phyloP scores from a whole-genome alignment of 1,140 invertebrate species.

The Drosophila ohnishii region DNA sequence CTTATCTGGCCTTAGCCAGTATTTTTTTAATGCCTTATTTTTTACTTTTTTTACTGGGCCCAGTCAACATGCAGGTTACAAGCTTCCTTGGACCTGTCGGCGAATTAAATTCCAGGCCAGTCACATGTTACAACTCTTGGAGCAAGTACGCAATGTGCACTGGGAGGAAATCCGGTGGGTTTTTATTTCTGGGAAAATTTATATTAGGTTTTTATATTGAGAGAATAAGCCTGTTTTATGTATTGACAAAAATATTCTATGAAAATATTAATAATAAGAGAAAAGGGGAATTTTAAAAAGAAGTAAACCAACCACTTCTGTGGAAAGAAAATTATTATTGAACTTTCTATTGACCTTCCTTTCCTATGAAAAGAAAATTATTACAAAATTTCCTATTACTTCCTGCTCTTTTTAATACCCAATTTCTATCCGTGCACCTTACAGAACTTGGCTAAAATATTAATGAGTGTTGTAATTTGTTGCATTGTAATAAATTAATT shows the following conservation, averaged over 20 bases:
- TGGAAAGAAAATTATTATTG: no score
- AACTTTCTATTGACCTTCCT: no score
- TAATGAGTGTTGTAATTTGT: slow-evolving; percentile 81
- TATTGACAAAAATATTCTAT: no score
- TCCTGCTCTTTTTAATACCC: no score
- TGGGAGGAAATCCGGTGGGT: background rate
- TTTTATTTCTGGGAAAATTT: background rate
- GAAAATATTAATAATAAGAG: no score
- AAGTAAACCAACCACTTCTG: no score
- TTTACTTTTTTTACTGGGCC: slow-evolving; percentile 9
- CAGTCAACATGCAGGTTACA: slow-evolving; percentile 51
- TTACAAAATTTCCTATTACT: background rate
- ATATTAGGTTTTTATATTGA: no score
- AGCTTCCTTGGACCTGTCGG: slow-evolving; percentile 49
- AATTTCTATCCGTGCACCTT: slow-evolving; percentile 17
- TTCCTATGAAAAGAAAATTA: no score
- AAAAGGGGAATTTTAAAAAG: no score
- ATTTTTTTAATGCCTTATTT: slow-evolving; percentile 1
- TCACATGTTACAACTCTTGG: slow-evolving; percentile 39
- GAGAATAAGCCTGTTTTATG: no score
- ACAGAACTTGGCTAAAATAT: slow-evolving; percentile 75
- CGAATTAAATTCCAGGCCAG: slow-evolving; percentile 47
- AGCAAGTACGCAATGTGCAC: slow-evolving; percentile 31
- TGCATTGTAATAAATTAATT: slow-evolving; percentile 82
- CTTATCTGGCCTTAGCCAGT: slow-evolving; percentile 1